Conservation (phyloP, 2,888 invertebrate species). For the Lissocephala sabroskyi region DNA sequence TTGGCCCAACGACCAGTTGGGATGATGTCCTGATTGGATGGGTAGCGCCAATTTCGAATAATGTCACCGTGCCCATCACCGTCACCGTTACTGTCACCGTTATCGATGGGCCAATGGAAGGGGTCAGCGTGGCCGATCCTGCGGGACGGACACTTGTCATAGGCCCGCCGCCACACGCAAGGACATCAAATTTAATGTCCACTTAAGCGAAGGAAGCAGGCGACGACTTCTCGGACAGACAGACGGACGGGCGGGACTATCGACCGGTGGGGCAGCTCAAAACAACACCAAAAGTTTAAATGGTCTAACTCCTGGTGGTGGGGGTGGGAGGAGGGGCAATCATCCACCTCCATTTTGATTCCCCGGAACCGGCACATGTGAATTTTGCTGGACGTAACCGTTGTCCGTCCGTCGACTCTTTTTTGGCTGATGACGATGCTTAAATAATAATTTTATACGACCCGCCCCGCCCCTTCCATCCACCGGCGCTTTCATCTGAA, state of each 20-base stretch:
- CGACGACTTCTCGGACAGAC: not conserved
- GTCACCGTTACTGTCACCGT: too few species aligned
- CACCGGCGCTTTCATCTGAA: not conserved
- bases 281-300: constrained; percentile 51
- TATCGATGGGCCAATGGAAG: too few species aligned
- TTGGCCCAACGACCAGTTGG: too few species aligned
- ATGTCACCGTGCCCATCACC: too few species aligned
- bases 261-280: not conserved
- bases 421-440: constrained; percentile 65
- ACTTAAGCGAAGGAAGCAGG: constrained; percentile 27
- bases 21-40: too few species aligned
- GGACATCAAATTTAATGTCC: constrained; percentile 54
- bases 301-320: constrained; percentile 21
- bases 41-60: too few species aligned
- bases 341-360: not conserved
- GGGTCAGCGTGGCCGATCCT: too few species aligned
- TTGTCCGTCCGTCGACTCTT: constrained; percentile 38
- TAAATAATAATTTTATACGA: constrained; percentile 66
- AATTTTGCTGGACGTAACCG: constrained; percentile 12
- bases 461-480: constrained; percentile 5
- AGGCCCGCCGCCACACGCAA: constrained; percentile 34
- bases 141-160: constrained; percentile 44
- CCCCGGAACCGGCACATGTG: not conserved
- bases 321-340: constrained; percentile 9
- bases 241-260: constrained; percentile 5